Evolutionary conservation across 2,888 invertebrate species (phyloP), one percentile per base, ranked within the genome.

Genomic region (Lumbricus terrestris): DNA sequence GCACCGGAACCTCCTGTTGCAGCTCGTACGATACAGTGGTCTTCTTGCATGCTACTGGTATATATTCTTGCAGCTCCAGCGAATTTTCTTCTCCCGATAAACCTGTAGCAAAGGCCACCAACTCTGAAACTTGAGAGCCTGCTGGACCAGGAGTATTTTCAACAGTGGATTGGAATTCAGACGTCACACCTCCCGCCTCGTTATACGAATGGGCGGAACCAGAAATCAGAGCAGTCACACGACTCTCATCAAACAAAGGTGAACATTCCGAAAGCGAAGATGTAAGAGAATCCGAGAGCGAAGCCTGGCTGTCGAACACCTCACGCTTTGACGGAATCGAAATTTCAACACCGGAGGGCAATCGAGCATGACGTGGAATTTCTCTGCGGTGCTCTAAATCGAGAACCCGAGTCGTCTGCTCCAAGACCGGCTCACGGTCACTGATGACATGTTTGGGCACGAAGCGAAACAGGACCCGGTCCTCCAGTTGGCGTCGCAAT

Each of bases 241-340:
- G 69, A 69, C 29, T 69, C 69, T 69, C 69, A 11, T n/a, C n/a
- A n/a, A 69, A n/a, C 85, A 85, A 34, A 34, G 85, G 85, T 35
- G 85, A 85, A 85, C 85, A 85, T 85, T 85, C 85, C 4, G 85
- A 85, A 85, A 85, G 85, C 6, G 85, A 85, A 34, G 85, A 85
- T 29, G 35, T 85, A 6, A 15, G 18, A 85, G 37, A 37, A 85
- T 20, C 34, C 4, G 69, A 69, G 69, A 69, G 8, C n/a, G 69
- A 69, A 69, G 69, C 69, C 69, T 69, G 69, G 69, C 69, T 69
- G 35, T 37, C 18, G 15, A 83, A n/a, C 83, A 37, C 34, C 85
- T 85, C 85, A 35, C 8, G 20, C n/a, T 35, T 33, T 23, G 85
- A 85, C 85, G 34, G 85, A 15, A 20, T 34, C 33, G n/a, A 85